Conservation (phyloP, 2,888 invertebrate species). For the Conomelus anceps region DNA sequence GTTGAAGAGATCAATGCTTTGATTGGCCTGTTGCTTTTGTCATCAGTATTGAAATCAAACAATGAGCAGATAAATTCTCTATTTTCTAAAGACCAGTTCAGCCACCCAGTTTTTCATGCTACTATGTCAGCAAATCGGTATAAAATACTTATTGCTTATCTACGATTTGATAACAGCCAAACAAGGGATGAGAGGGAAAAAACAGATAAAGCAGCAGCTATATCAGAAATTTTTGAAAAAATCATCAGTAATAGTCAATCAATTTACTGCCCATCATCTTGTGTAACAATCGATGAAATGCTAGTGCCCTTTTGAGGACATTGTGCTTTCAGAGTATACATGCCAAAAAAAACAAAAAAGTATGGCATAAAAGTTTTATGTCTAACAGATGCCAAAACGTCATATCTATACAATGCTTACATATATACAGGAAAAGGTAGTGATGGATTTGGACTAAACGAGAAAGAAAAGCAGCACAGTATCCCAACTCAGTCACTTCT, state of each 20-base stretch:
- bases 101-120: too few relatives aligned
- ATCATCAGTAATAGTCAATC: neutral
- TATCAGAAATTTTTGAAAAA: conserved; percentile 23
- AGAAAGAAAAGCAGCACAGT: conserved; percentile 32
- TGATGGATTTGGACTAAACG: conserved; percentile 34
- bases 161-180: too few relatives aligned
- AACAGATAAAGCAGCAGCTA: conserved; percentile 18
- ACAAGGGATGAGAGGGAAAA: too few relatives aligned
- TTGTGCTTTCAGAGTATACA: conserved; percentile 29
- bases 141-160: too few relatives aligned
- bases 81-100: too few relatives aligned
- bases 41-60: too few relatives aligned
- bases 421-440: conserved; percentile 30
- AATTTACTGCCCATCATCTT: neutral
- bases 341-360: neutral
- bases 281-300: conserved; percentile 19
- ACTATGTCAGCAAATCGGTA: too few relatives aligned
- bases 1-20: too few relatives aligned
- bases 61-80: too few relatives aligned
- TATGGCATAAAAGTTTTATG: neutral
- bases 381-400: conserved; percentile 29
- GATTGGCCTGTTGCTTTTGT: too few relatives aligned
- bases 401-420: conserved; percentile 32
- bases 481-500: conserved; percentile 36
- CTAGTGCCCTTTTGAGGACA: conserved; percentile 16